Base-by-base conservation (phyloP, 2,113 vertebrate genomes). In the Equus przewalskii region DNA sequence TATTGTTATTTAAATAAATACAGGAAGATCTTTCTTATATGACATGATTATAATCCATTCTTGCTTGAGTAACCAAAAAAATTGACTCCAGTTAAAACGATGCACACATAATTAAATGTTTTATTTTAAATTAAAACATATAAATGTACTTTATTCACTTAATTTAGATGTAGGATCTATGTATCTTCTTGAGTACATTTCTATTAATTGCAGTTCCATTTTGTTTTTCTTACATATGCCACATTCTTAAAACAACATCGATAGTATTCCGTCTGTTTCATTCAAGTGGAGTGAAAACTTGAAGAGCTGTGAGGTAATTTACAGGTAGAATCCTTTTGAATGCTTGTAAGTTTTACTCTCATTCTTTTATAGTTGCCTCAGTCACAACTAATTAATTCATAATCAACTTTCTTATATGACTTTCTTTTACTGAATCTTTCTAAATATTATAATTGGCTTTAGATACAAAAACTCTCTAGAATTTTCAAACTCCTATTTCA, bases 91-190 rank as follows among this genome's bases (percentile, higher is more conserved):
- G 41, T 88, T 79, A 84, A 75, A 94, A 62, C 82, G 7, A 76
- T 54, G 26, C 3, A 51, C 0, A 13, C 2, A 62, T 44, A 49
- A 56, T 56, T 94, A 69, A 76, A 46, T 3, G 87, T 56, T 73
- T 75, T 79, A 85, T 56, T 90, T 94, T 88, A 91, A 46, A 12
- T 60, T 84, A 62, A 94, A 94, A 33, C 9, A 60, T 44, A 46
- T 62, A 90, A 54, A 75, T 70, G 2, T 76, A 21, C 5, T 69
- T 76, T 13, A 24, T 78, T 81, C 60, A 60, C 9, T 75, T n/a
- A 72, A 41, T 69, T 83, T 92, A 96, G 21, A 30, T 72, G 28
- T 49, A 84, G 12, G 3, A 16, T 67, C 19, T 28, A 82, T 11
- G 54, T 3, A 51, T 21, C 16, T 62, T 62, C 56, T 56, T 41